These are phyloP conservation scores for Eulemur rubriventer DNA, from an alignment of 2,797 vertebrate genomes.

Conservation along the genomic window DNA sequence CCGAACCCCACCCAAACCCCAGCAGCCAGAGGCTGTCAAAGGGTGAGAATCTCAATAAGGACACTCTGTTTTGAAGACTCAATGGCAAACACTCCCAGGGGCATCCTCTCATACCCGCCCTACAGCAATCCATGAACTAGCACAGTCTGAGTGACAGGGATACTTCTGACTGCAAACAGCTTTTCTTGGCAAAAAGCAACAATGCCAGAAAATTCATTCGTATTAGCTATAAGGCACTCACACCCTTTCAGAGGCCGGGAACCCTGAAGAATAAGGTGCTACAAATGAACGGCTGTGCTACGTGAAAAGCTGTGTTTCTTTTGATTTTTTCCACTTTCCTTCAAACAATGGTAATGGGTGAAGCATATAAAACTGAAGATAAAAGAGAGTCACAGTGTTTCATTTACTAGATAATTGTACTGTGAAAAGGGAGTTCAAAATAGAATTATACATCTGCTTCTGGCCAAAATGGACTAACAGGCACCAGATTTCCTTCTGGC, in stretches of 20 bases:
- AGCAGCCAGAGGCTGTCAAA: neutral
- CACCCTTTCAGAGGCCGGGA: neutral
- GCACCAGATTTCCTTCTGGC: conserved; percentile 34
- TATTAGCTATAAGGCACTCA: neutral
- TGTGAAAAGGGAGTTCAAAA: neutral
- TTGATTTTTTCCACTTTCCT: neutral
- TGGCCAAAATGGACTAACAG: conserved; percentile 12
- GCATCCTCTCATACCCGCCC: neutral
- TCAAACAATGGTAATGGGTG: neutral
- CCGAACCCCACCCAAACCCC: neutral
- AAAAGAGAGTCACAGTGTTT: neutral
- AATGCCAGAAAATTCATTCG: neutral
- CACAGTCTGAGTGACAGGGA: neutral
- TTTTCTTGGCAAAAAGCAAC: neutral
- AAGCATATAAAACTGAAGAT: neutral
- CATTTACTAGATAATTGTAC: neutral
- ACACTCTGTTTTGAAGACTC: neutral
- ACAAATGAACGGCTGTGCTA: neutral
- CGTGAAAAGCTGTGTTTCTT: neutral
- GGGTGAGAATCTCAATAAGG: neutral
- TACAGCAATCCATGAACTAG: neutral
- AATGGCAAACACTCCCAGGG: neutral
- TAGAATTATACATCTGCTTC: conserved; percentile 31
- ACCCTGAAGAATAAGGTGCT: neutral
- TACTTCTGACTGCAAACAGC: neutral